Percentiles rank a stretch among this genome's conserved stretches.
These are phyloP conservation scores for Lasioglossum morio DNA, from an alignment of 2,888 invertebrate genomes.

Conservation along the genomic window DNA sequence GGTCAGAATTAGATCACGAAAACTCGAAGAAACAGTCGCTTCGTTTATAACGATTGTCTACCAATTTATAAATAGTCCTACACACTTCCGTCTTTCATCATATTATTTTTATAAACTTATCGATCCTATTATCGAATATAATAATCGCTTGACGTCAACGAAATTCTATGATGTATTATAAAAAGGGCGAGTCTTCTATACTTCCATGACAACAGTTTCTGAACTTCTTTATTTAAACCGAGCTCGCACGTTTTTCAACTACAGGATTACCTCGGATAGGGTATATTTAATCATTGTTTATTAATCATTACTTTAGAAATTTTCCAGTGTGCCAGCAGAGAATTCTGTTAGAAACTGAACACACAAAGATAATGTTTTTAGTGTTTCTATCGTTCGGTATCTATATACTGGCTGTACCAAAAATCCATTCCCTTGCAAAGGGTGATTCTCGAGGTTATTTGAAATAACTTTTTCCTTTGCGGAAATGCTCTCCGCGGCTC, in stretches of 20 bases:
- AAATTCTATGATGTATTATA: slow-evolving; percentile 15
- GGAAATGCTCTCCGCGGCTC: too few species aligned
- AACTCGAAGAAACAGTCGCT: neutral
- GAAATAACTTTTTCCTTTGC: too few species aligned
- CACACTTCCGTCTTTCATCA: slow-evolving; percentile 22
- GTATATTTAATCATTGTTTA: slow-evolving; percentile 23
- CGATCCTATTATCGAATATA: slow-evolving; percentile 32
- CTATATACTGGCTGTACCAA: neutral
- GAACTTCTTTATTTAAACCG: slow-evolving; percentile 49
- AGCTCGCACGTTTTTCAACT: slow-evolving; percentile 17
- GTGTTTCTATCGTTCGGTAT: neutral
- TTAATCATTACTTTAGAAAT: neutral
- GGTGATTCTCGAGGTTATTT: too few species aligned
- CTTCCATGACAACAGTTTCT: slow-evolving; percentile 35
- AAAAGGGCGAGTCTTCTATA: neutral
- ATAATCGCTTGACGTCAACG: slow-evolving; percentile 46
- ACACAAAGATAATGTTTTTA: neutral
- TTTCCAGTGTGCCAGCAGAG: neutral
- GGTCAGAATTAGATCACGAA: neutral
- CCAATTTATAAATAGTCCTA: slow-evolving; percentile 17
- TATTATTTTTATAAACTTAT: slow-evolving; percentile 20
- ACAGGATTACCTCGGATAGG: slow-evolving; percentile 19
- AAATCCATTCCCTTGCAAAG: too few species aligned
- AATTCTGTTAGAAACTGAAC: neutral
- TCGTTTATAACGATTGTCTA: neutral